Evolutionary conservation across 2,888 invertebrate species (phyloP).

Genomic region (Apodemia duryi): DNA sequence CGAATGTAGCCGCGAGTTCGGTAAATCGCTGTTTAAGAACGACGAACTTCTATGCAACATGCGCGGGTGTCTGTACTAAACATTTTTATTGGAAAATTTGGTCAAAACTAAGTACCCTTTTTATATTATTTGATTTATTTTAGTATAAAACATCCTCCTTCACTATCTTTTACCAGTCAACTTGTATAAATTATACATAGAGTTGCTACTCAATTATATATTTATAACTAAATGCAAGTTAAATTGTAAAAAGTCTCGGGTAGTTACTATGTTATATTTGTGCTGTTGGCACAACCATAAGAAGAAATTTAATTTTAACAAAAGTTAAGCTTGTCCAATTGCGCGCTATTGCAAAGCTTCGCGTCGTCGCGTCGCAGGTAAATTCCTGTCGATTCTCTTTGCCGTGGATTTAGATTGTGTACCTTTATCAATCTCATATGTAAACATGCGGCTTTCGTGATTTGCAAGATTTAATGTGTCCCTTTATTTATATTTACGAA

Average conservation of each 20-base stretch:
- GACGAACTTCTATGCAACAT: too few species aligned
- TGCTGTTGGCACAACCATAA: not conserved
- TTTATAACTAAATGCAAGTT: too few species aligned
- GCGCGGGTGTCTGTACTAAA: too few species aligned
- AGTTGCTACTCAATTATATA: too few species aligned
- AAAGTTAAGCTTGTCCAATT: constrained; percentile 10
- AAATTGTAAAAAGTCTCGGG: not conserved
- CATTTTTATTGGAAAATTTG: too few species aligned
- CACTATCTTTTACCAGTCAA: too few species aligned
- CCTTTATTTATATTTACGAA: constrained; percentile 53
- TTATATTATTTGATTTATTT: too few species aligned
- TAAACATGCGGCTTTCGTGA: constrained; percentile 38
- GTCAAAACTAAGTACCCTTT: too few species aligned
- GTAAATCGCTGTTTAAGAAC: too few species aligned
- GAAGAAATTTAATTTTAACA: constrained; percentile 7
- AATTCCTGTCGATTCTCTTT: constrained; percentile 11
- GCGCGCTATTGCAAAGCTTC: not conserved
- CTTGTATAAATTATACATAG: too few species aligned
- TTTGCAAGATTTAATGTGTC: constrained; percentile 50
- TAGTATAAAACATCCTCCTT: too few species aligned
- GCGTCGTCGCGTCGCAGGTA: not conserved
- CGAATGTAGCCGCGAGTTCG: too few species aligned
- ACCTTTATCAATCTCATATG: constrained; percentile 41
- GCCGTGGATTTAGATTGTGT: constrained; percentile 1
- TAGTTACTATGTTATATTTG: not conserved